Evolutionary conservation across 2,888 invertebrate species (phyloP).

Genomic region (Amphimallon solstitiale): DNA sequence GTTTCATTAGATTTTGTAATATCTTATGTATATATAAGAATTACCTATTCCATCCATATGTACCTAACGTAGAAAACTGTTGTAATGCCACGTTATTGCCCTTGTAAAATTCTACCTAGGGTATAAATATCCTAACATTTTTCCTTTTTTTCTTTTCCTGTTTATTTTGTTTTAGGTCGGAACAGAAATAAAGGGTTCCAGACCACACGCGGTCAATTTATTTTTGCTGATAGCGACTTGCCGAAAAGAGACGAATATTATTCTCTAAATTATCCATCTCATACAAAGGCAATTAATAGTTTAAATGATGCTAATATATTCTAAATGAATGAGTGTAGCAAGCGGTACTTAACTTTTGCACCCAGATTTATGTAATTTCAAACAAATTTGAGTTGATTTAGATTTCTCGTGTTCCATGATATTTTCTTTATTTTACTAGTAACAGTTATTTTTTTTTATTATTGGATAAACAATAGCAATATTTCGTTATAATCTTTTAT

Average conservation of each 20-base stretch:
- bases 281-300: background rate
- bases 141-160: constrained; percentile 17
- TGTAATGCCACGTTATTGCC: constrained; percentile 27
- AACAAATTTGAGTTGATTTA: too few species aligned
- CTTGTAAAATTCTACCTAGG: constrained; percentile 30
- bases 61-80: constrained; percentile 8
- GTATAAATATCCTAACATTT: constrained; percentile 10
- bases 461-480: too few species aligned
- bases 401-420: too few species aligned
- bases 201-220: constrained; percentile 28
- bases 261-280: background rate
- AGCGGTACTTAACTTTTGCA: too few species aligned
- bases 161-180: constrained; percentile 29
- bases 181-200: constrained; percentile 20
- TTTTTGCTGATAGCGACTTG: constrained; percentile 14
- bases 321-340: too few species aligned
- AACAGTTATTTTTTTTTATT: too few species aligned
- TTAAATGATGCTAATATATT: too few species aligned
- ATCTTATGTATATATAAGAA: too few species aligned
- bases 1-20: too few species aligned
- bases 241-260: background rate
- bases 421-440: too few species aligned
- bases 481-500: too few species aligned
- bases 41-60: constrained; percentile 4
- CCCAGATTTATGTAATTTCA: too few species aligned